phyloP scores from a whole-genome alignment of 2,113 vertebrate genomes.

The Seriola dumerili region DNA sequence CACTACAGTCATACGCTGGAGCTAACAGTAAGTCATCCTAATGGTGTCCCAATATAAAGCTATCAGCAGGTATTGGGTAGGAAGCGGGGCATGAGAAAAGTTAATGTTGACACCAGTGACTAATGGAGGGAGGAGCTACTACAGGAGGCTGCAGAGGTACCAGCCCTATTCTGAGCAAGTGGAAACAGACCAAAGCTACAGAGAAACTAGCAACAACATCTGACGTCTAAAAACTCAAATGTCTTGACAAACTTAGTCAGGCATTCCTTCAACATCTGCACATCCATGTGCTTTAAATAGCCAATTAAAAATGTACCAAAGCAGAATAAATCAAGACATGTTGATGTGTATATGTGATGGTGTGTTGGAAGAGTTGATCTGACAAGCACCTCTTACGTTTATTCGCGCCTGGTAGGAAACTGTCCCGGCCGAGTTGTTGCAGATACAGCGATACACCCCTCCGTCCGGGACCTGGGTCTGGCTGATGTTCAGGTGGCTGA shows the following conservation, averaged over 20 bases:
- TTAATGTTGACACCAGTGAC: constrained; percentile 49
- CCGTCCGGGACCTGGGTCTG: constrained; percentile 96
- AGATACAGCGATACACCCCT: constrained; percentile 97
- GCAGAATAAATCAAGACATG: constrained; percentile 82
- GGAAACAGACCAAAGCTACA: not conserved
- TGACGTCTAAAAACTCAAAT: not conserved
- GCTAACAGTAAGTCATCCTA: constrained; percentile 64
- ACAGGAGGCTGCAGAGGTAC: not conserved
- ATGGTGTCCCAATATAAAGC: constrained; percentile 64
- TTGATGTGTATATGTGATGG: constrained; percentile 83
- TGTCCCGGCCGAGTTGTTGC: constrained; percentile 98
- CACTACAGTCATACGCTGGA: constrained; percentile 44
- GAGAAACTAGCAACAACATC: not conserved
- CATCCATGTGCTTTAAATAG: not conserved
- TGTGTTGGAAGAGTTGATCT: constrained; percentile 98
- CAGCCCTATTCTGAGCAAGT: not conserved
- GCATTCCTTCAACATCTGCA: constrained; percentile 34
- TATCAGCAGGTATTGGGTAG: constrained; percentile 52
- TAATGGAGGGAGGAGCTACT: constrained; percentile 25
- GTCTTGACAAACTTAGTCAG: constrained; percentile 28
- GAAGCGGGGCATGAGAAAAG: constrained; percentile 43
- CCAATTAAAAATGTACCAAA: constrained; percentile 52
- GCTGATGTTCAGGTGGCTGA: constrained; percentile 98
- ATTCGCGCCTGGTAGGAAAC: constrained; percentile 99
- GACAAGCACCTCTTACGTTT: constrained; percentile 99